These are phyloP conservation scores for Cisticola juncidis DNA, from an alignment of 2,113 vertebrate species.

Conservation along the genomic window DNA sequence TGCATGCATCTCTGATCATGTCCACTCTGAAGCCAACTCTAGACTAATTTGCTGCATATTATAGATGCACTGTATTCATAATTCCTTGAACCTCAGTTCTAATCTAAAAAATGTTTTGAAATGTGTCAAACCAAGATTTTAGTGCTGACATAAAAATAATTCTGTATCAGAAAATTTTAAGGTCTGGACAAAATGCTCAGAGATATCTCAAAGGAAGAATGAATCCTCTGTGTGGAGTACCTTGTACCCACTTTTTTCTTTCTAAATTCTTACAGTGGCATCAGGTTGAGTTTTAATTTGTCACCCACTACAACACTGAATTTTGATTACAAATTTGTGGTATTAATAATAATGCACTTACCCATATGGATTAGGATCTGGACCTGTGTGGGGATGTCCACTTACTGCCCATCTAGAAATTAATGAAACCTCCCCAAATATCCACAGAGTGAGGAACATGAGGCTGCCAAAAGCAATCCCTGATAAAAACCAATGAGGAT, in stretches of 20 bases:
- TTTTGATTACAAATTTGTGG: background rate
- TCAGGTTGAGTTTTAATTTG: background rate
- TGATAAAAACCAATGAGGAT: conserved; percentile 45
- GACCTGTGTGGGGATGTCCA: conserved; percentile 72
- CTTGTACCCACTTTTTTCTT: background rate
- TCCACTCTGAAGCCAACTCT: background rate
- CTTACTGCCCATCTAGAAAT: conserved; percentile 78
- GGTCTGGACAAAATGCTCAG: background rate
- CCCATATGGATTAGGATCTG: conserved; percentile 76
- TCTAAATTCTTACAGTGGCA: background rate
- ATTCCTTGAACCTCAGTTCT: background rate
- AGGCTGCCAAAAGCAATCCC: conserved; percentile 71
- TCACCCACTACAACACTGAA: background rate
- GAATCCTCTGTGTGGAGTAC: background rate
- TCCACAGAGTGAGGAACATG: conserved; percentile 72
- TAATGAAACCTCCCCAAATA: conserved; percentile 77
- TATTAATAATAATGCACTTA: background rate
- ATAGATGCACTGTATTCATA: background rate
- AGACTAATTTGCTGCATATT: background rate
- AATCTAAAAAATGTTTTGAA: background rate
- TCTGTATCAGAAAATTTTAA: background rate
- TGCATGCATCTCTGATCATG: background rate
- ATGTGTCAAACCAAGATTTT: background rate
- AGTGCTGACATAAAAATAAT: background rate
- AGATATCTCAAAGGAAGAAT: background rate